These are phyloP conservation scores for Rhamphomyia laevipes DNA, from an alignment of 2,888 invertebrate species.

Conservation along the genomic window DNA sequence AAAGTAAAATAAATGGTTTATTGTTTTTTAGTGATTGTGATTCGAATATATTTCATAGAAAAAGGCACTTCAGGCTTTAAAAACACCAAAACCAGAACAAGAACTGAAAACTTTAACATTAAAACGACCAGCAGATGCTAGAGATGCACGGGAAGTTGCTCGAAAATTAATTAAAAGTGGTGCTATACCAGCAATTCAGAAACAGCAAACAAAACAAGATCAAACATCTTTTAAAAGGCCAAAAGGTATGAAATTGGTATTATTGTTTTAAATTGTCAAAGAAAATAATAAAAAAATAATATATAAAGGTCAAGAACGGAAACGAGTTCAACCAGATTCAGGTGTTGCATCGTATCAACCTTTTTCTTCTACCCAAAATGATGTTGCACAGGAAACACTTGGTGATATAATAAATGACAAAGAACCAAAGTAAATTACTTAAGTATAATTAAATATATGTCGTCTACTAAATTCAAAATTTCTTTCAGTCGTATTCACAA, in stretches of 20 bases:
- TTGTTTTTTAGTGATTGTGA: neutral
- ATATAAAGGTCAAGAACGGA: slow-evolving; percentile 56
- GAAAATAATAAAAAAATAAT: neutral
- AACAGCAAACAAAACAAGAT: slow-evolving; percentile 74
- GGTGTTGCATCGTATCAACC: slow-evolving; percentile 81
- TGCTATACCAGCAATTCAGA: slow-evolving; percentile 75
- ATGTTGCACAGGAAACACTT: slow-evolving; percentile 58
- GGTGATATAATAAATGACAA: slow-evolving; percentile 57
- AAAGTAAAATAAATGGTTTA: too few species aligned
- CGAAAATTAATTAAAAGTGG: slow-evolving; percentile 91
- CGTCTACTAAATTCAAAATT: neutral
- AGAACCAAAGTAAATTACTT: slow-evolving; percentile 31
- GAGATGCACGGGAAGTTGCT: slow-evolving; percentile 89
- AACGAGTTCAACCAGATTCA: slow-evolving; percentile 47
- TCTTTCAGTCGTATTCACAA: slow-evolving; percentile 37
- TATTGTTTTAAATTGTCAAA: neutral
- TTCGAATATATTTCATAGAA: slow-evolving; percentile 42
- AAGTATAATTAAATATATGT: neutral
- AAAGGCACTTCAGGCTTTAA: slow-evolving; percentile 66
- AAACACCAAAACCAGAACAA: slow-evolving; percentile 72
- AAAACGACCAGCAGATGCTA: slow-evolving; percentile 76
- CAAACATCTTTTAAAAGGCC: slow-evolving; percentile 86
- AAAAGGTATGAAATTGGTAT: slow-evolving; percentile 39
- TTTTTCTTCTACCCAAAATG: slow-evolving; percentile 72
- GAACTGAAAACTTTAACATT: slow-evolving; percentile 54